Conservation (phyloP, 2,888 invertebrate genomes). For the Mythimna vitellina region DNA sequence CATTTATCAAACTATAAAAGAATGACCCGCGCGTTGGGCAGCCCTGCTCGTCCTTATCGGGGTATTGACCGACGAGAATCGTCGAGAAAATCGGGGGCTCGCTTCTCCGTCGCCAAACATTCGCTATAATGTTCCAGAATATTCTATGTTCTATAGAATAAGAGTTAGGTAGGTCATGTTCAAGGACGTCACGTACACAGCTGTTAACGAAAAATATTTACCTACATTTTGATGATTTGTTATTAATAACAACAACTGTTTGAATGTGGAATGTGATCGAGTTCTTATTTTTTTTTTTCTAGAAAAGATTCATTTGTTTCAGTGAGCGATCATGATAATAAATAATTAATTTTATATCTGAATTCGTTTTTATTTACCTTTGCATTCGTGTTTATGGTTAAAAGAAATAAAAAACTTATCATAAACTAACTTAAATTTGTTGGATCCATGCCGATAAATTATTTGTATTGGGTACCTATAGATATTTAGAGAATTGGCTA, state of each 20-base stretch:
- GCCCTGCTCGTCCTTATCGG: constrained; percentile 32
- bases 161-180: constrained; percentile 55
- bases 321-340: neutral
- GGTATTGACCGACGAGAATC: constrained; percentile 29
- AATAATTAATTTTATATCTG: neutral
- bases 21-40: constrained; percentile 39
- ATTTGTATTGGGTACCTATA: no score
- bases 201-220: constrained; percentile 9
- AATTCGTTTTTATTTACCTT: neutral
- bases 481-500: no score
- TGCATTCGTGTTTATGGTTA: neutral
- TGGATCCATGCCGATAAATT: no score
- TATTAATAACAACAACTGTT: neutral
- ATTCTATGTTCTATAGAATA: constrained; percentile 23
- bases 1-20: neutral
- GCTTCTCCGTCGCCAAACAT: neutral
- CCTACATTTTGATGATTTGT: neutral
- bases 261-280: neutral
- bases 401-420: no score
- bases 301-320: neutral
- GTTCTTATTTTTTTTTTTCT: neutral
- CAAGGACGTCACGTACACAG: constrained; percentile 48
- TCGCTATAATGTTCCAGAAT: constrained; percentile 45
- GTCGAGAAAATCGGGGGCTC: constrained; percentile 32
- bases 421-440: no score